These are phyloP conservation scores for Lasioglossum oenotherae DNA, from an alignment of 2,888 invertebrate species.

Conservation along the genomic window DNA sequence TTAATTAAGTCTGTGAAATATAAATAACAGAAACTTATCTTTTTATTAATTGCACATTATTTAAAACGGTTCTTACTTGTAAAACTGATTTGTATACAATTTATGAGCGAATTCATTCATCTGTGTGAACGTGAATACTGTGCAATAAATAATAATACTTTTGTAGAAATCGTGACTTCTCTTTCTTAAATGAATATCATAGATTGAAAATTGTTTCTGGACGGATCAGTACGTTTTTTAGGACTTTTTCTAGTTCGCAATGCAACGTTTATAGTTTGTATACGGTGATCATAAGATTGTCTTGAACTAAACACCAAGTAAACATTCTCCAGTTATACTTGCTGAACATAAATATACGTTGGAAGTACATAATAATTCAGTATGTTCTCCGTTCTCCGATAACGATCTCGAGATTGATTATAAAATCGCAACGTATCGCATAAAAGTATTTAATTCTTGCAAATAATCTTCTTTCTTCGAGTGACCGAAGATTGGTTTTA, in stretches of 20 bases:
- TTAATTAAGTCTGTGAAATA: conserved; percentile 8
- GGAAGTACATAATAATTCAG: conserved; percentile 57
- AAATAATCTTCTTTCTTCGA: conserved; percentile 80
- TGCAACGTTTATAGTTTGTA: not conserved
- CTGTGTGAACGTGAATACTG: conserved; percentile 29
- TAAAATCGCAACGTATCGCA: conserved; percentile 84
- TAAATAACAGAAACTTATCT: conserved; percentile 32
- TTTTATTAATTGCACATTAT: conserved; percentile 34
- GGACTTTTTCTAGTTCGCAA: not conserved
- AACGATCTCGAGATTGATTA: conserved; percentile 50
- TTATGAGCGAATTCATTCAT: conserved; percentile 35
- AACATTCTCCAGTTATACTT: conserved; percentile 1
- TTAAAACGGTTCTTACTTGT: conserved; percentile 47
- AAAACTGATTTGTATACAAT: conserved; percentile 50
- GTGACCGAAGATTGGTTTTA: conserved; percentile 84
- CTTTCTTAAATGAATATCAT: not conserved
- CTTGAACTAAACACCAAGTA: conserved; percentile 32
- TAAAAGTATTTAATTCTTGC: conserved; percentile 84
- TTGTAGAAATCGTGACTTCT: conserved; percentile 31
- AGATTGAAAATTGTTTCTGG: conserved; percentile 20
- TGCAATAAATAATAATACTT: conserved; percentile 44
- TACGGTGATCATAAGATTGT: conserved; percentile 25
- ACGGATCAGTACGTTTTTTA: not conserved
- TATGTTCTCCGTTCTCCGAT: not conserved
- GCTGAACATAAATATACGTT: conserved; percentile 3